Evolutionary conservation across 2,113 vertebrate genomes (phyloP).

Genomic region (Zosterops pallidus): DNA sequence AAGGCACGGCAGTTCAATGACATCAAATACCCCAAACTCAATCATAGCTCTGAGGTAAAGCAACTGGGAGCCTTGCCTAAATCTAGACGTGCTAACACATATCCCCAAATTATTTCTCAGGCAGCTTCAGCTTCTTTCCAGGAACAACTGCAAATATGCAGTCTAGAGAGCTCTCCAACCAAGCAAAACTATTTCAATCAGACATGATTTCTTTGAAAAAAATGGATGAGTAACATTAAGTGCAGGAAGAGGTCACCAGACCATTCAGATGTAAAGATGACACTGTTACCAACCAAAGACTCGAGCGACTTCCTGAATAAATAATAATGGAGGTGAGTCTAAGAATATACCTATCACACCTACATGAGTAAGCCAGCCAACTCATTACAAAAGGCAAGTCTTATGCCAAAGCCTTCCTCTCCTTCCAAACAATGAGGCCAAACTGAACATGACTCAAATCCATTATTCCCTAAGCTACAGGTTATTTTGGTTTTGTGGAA

Average conservation of each 20-base stretch:
- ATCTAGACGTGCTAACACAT: neutral
- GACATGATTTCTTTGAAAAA: neutral
- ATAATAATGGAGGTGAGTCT: slow-evolving; percentile 52
- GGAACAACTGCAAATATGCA: neutral
- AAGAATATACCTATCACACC: slow-evolving; percentile 72
- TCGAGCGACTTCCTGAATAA: slow-evolving; percentile 41
- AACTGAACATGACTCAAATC: slow-evolving; percentile 64
- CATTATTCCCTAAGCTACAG: slow-evolving; percentile 48
- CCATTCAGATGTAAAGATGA: slow-evolving; percentile 41
- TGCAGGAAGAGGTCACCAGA: neutral
- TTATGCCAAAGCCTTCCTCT: slow-evolving; percentile 60
- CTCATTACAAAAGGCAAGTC: slow-evolving; percentile 41
- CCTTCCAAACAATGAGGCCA: slow-evolving; percentile 62
- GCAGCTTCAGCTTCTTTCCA: neutral
- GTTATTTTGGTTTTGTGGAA: slow-evolving; percentile 38
- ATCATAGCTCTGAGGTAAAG: neutral
- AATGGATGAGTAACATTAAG: neutral
- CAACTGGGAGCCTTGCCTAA: neutral
- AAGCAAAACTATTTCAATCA: neutral
- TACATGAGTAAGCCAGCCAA: slow-evolving; percentile 65
- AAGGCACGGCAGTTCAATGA: neutral
- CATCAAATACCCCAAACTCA: neutral
- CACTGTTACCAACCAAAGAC: slow-evolving; percentile 50
- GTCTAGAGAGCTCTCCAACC: neutral
- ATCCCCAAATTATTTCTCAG: neutral